phyloP scores from a whole-genome alignment of 1,140 invertebrate genomes.

The Lordiphosa mommai region DNA sequence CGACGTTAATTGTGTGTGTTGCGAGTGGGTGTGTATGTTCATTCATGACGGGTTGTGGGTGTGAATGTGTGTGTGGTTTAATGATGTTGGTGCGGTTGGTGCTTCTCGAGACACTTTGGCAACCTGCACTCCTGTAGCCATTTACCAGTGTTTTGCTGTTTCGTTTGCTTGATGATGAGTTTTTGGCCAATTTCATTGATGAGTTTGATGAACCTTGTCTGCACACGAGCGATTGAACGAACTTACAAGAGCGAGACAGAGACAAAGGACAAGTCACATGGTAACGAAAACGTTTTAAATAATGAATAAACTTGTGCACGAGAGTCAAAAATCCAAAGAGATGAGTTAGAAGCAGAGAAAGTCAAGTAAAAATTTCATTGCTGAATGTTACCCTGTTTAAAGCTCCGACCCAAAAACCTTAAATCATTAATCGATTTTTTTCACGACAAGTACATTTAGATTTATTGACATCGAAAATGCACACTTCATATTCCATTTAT shows the following conservation, averaged over 20 bases:
- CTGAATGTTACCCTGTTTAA: not conserved
- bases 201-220: slow-evolving; percentile 48
- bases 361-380: not conserved
- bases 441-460: slow-evolving; percentile 68
- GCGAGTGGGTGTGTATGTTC: slow-evolving; percentile 18
- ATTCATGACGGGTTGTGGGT: slow-evolving; percentile 7
- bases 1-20: slow-evolving; percentile 45
- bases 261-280: slow-evolving; percentile 7
- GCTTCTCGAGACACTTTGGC: slow-evolving; percentile 15
- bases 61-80: slow-evolving; percentile 7
- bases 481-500: slow-evolving; percentile 57
- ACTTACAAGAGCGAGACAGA: slow-evolving; percentile 27
- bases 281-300: slow-evolving; percentile 8
- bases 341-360: too few relatives aligned
- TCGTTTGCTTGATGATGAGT: slow-evolving; percentile 56
- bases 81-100: slow-evolving; percentile 9
- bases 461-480: slow-evolving; percentile 74
- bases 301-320: slow-evolving; percentile 17
- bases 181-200: slow-evolving; percentile 57
- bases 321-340: slow-evolving; percentile 1
- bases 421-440: slow-evolving; percentile 8
- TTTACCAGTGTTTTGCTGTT: slow-evolving; percentile 58
- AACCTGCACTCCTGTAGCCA: slow-evolving; percentile 57
- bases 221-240: slow-evolving; percentile 25
- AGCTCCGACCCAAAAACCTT: not conserved